Percentiles rank a stretch among this genome's conserved stretches.
Conservation (phyloP, 2,888 invertebrate genomes). For the Spodoptera picta region DNA sequence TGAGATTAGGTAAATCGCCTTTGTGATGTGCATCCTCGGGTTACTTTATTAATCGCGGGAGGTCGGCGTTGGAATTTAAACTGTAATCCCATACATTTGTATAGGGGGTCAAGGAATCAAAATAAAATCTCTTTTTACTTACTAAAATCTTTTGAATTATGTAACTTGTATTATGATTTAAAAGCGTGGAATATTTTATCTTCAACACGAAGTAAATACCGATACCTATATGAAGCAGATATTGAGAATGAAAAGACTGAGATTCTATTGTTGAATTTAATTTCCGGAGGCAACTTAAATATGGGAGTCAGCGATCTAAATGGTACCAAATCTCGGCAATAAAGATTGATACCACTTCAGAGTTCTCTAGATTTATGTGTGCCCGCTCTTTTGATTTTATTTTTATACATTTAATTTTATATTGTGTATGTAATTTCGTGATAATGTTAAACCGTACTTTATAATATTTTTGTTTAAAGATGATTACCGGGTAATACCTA, state of each 20-base stretch:
- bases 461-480: no score
- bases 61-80: slow-evolving; percentile 22
- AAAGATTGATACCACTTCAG: slow-evolving; percentile 9
- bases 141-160: slow-evolving; percentile 1
- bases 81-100: slow-evolving; percentile 16
- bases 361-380: slow-evolving; percentile 1
- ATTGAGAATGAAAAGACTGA: slow-evolving; percentile 24
- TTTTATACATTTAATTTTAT: not conserved
- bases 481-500: no score
- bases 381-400: not conserved
- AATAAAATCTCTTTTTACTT: not conserved
- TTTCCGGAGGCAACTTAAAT: slow-evolving; percentile 45
- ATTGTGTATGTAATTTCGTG: no score
- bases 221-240: slow-evolving; percentile 32
- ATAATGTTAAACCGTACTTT: no score
- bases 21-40: slow-evolving; percentile 63
- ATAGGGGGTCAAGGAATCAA: not conserved
- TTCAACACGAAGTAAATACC: slow-evolving; percentile 22
- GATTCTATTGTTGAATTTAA: slow-evolving; percentile 43
- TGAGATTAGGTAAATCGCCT: slow-evolving; percentile 76
- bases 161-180: not conserved
- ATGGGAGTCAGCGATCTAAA: slow-evolving; percentile 29
- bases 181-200: slow-evolving; percentile 21
- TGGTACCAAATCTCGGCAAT: slow-evolving; percentile 22
- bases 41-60: slow-evolving; percentile 61